A percentile compares a stretch with the other conserved stretches of the same genome.
Conservation (phyloP, 2,113 vertebrate species). For the Loxodonta africana region DNA sequence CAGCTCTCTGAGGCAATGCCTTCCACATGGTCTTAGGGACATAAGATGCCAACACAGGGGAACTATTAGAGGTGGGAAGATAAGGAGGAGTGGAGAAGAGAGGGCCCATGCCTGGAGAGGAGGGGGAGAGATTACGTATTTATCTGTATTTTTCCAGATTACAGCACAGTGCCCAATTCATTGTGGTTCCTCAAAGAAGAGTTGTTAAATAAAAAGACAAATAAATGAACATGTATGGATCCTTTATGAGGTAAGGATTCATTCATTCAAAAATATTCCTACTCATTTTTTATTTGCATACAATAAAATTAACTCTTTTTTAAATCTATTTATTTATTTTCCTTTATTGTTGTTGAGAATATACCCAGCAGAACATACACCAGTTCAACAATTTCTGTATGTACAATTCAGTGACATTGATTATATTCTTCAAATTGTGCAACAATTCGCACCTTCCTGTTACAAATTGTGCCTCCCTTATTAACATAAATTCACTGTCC, state of each 20-base stretch:
- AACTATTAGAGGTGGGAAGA: background rate
- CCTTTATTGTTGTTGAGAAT: background rate
- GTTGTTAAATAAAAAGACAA: background rate
- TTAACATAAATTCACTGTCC: no score
- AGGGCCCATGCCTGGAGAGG: background rate
- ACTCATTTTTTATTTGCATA: background rate
- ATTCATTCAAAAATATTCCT: background rate
- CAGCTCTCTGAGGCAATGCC: background rate
- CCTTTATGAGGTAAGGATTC: background rate
- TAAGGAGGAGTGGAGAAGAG: background rate
- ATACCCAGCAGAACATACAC: no score
- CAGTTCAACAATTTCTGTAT: no score
- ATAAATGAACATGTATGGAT: background rate
- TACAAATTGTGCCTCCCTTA: no score
- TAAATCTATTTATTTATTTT: no score
- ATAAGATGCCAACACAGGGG: background rate
- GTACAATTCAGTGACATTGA: no score
- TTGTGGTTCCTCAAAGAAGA: background rate
- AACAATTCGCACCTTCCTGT: no score
- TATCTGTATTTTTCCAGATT: background rate
- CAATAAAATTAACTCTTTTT: background rate
- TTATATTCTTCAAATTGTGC: no score
- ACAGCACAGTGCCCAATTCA: background rate
- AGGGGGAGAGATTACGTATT: background rate
- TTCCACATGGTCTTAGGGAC: background rate